Conservation (phyloP, 2,113 vertebrate genomes). For the Podiceps cristatus region DNA sequence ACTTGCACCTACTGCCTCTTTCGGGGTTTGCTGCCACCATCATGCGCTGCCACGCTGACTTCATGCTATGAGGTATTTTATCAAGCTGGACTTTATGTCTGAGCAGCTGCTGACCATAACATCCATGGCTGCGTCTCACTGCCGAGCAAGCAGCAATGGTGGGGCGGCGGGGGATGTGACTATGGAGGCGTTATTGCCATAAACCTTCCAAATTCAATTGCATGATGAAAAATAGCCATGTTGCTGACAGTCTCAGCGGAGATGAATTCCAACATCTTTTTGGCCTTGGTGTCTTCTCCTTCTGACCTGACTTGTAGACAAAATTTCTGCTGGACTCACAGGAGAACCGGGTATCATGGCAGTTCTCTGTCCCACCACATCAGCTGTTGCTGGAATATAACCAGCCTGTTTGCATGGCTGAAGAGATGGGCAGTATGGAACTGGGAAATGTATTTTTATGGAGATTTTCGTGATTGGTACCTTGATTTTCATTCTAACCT, state of each 20-base stretch:
- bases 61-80: neutral
- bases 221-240: neutral
- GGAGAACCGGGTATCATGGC: neutral
- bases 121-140: neutral
- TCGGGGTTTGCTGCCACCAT: neutral
- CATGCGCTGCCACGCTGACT: fast-evolving
- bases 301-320: neutral
- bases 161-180: neutral
- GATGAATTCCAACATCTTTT: neutral
- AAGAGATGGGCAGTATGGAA: neutral
- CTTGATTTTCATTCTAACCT: neutral
- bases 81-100: neutral
- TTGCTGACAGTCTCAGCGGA: neutral
- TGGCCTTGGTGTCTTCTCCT: neutral
- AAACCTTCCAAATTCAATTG: neutral
- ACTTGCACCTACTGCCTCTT: neutral
- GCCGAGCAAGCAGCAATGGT: neutral
- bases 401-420: neutral
- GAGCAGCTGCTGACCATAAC: neutral
- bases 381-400: neutral
- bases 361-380: neutral
- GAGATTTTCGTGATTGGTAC: neutral
- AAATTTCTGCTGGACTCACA: neutral
- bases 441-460: fast-evolving
- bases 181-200: neutral